Conservation (phyloP, 2,797 vertebrate species). For the Crenuchus spilurus region DNA sequence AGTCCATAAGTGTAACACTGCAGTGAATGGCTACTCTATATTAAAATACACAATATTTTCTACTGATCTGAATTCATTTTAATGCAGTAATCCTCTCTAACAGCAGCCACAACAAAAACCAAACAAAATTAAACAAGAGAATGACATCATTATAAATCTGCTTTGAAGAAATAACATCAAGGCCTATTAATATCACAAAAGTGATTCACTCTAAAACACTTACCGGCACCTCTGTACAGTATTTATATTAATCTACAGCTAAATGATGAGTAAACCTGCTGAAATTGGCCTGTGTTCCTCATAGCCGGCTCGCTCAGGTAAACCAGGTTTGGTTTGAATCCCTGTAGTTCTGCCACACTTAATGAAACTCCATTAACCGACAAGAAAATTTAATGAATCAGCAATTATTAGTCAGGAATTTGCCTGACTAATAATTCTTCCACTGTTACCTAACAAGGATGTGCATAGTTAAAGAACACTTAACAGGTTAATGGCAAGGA, state of each 20-base stretch:
- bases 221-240: conserved; percentile 44
- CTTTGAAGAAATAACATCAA: conserved; percentile 32
- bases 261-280: conserved; percentile 1
- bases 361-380: too few species aligned
- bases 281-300: conserved; percentile 7
- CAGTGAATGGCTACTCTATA: conserved; percentile 31
- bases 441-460: too few species aligned
- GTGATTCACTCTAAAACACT: conserved; percentile 40
- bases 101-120: too few species aligned
- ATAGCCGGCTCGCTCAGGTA: neutral
- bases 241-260: conserved; percentile 21
- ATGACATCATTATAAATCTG: conserved; percentile 1
- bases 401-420: too few species aligned
- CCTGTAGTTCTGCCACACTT: too few species aligned
- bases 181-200: conserved; percentile 4
- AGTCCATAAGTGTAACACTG: conserved; percentile 5
- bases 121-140: conserved; percentile 2
- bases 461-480: too few species aligned
- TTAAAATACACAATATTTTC: conserved; percentile 1
- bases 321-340: too few species aligned
- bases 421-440: too few species aligned
- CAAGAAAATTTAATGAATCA: too few species aligned
- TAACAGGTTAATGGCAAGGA: too few species aligned
- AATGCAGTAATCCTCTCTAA: neutral
- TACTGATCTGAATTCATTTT: neutral